Conservation (phyloP, 2,888 invertebrate genomes). For the Limnephilus lunatus region DNA sequence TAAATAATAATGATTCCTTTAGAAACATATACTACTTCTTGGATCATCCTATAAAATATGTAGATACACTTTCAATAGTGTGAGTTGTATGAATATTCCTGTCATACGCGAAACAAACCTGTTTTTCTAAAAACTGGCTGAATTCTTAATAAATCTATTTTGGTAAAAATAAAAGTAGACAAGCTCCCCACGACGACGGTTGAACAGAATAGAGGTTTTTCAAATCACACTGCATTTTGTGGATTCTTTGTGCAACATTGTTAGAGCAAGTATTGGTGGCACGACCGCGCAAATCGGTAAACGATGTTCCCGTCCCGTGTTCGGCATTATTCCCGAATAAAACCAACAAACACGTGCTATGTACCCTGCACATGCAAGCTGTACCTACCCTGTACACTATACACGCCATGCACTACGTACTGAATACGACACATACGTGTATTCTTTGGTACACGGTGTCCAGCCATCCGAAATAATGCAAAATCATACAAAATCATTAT, state of each 20-base stretch:
- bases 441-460: not conserved
- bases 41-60: too few species aligned
- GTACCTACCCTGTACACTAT: not conserved
- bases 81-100: not conserved
- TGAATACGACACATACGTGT: not conserved
- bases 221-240: not conserved
- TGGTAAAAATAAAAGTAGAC: not conserved
- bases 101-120: not conserved
- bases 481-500: too few species aligned
- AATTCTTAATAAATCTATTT: not conserved
- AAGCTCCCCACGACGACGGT: not conserved
- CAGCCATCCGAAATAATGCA: too few species aligned
- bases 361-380: not conserved
- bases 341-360: constrained; percentile 2
- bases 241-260: not conserved
- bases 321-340: constrained; percentile 26
- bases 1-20: too few species aligned
- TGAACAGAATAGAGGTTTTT: not conserved
- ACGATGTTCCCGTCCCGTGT: not conserved
- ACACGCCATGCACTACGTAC: not conserved
- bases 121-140: not conserved
- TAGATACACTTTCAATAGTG: too few species aligned
- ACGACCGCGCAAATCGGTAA: constrained; percentile 31
- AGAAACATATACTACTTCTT: too few species aligned
- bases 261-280: constrained; percentile 9